Percentiles rank a stretch among this genome's conserved stretches.
phyloP scores from a whole-genome alignment of 2,888 invertebrate species.

The Proisotoma minuta region DNA sequence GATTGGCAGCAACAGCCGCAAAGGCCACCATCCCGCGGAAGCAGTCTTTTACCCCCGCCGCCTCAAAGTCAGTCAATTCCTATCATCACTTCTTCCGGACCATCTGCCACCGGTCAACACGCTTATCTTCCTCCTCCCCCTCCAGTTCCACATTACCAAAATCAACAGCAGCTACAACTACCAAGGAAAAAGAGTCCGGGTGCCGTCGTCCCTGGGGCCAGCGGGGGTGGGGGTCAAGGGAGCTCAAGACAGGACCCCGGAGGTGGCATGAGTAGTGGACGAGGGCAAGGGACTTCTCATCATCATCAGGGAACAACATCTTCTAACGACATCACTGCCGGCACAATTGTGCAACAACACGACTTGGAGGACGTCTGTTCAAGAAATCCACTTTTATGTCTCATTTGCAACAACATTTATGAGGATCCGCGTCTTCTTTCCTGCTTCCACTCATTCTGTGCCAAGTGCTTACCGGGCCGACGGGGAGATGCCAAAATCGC shows the following conservation, averaged over 20 bases:
- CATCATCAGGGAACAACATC: conserved; percentile 12
- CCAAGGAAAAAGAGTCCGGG: conserved; percentile 26
- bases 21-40: conserved; percentile 19
- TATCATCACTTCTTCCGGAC: conserved; percentile 14
- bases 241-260: background rate
- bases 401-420: conserved; percentile 64
- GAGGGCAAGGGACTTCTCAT: conserved; percentile 7
- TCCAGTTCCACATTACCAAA: background rate
- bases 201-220: conserved; percentile 25
- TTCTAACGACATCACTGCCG: conserved; percentile 14
- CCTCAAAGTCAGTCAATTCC: conserved; percentile 4
- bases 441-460: conserved; percentile 68
- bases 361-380: conserved; percentile 47
- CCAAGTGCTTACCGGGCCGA: conserved; percentile 61
- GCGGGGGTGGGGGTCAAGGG: conserved; percentile 15
- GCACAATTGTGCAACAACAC: conserved; percentile 37
- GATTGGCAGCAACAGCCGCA: conserved; percentile 20
- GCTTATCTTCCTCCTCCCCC: background rate
- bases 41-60: conserved; percentile 17
- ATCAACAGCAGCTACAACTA: conserved; percentile 14
- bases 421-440: conserved; percentile 64
- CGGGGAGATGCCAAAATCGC: conserved; percentile 60
- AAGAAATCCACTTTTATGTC: conserved; percentile 62
- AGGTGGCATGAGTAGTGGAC: conserved; percentile 11
- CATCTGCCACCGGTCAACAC: background rate